These are phyloP conservation scores for Lasioglossum albipes DNA, from an alignment of 1,140 invertebrate genomes.

Conservation along the genomic window DNA sequence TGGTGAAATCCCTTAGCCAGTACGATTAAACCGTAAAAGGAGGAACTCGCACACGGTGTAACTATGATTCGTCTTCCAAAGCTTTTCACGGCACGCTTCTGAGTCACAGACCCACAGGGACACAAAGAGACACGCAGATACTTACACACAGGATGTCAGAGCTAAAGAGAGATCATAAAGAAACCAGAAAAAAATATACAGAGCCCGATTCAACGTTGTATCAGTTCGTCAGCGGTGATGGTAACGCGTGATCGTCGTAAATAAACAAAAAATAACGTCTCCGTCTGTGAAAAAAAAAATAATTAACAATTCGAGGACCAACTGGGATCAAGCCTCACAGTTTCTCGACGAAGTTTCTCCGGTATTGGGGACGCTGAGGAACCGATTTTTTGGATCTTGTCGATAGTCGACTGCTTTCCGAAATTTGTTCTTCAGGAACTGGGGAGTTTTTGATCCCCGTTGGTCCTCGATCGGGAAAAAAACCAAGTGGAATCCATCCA, in stretches of 20 bases:
- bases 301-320: constrained; percentile 53
- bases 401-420: no score
- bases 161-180: not conserved
- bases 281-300: constrained; percentile 69
- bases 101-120: not conserved
- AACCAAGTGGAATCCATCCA: constrained; percentile 77
- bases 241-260: constrained; percentile 57
- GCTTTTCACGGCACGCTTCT: constrained; percentile 42
- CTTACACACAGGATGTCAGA: constrained; percentile 21
- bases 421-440: no score
- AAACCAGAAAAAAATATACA: not conserved
- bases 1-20: not conserved
- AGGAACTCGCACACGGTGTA: constrained; percentile 1
- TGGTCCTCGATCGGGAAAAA: constrained; percentile 50
- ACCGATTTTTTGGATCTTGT: no score
- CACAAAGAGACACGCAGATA: no score
- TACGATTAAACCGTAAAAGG: not conserved
- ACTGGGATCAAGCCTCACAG: constrained; percentile 38
- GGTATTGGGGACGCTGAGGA: no score
- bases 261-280: constrained; percentile 61
- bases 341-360: not conserved
- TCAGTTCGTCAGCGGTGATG: constrained; percentile 56
- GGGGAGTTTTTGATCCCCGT: constrained; percentile 9
- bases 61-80: constrained; percentile 60
- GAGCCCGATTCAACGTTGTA: constrained; percentile 32